Percentiles rank a stretch among this genome's conserved stretches.
These are phyloP conservation scores for Diplolepis rosae DNA, from an alignment of 2,888 invertebrate genomes.

Conservation along the genomic window DNA sequence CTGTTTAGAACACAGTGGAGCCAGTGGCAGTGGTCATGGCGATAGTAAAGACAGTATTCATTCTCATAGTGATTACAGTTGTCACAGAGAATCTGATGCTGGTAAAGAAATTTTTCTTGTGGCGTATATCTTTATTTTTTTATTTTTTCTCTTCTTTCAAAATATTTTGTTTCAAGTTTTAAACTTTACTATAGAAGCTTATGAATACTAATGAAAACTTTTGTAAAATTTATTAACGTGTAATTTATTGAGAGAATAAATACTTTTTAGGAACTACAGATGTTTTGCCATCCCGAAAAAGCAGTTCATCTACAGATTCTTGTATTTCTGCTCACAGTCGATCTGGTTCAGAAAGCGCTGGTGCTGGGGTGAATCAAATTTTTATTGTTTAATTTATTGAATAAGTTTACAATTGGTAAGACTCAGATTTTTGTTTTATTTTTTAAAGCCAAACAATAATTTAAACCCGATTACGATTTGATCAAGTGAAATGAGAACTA, in stretches of 20 bases:
- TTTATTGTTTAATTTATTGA: too few species aligned
- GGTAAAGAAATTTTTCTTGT: constrained; percentile 51
- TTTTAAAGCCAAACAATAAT: too few species aligned
- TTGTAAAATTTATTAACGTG: too few species aligned
- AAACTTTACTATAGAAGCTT: too few species aligned
- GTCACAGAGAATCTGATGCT: constrained; percentile 66
- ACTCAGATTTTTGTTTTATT: too few species aligned
- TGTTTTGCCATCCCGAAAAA: constrained; percentile 76
- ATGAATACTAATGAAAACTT: too few species aligned
- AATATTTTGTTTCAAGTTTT: neutral
- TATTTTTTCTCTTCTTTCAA: neutral
- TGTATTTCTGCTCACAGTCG: constrained; percentile 78
- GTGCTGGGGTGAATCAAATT: constrained; percentile 66
- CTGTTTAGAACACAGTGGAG: constrained; percentile 66
- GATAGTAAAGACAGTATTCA: constrained; percentile 71
- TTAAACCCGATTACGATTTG: too few species aligned
- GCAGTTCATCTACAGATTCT: constrained; percentile 79
- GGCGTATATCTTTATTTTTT: neutral
- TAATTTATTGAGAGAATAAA: too few species aligned
- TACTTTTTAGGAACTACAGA: constrained; percentile 58
- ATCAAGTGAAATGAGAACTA: neutral
- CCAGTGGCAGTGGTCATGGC: constrained; percentile 66
- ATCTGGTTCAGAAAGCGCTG: constrained; percentile 76
- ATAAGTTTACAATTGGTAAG: too few species aligned
- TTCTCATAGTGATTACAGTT: constrained; percentile 64